Evolutionary conservation across 2,888 invertebrate species (phyloP).

Genomic region (Microplitis deprimator): DNA sequence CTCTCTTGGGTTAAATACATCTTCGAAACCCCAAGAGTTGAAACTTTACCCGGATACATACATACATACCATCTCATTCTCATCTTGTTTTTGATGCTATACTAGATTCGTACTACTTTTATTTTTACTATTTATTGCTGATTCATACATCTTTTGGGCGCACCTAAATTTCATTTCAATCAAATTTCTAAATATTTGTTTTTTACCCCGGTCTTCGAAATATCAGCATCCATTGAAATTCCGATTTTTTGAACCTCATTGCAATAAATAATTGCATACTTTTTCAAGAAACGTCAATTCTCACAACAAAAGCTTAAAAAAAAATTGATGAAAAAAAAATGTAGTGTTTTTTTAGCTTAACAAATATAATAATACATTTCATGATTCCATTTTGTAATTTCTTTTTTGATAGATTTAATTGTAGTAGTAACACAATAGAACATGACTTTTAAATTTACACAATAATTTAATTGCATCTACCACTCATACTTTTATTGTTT

Average conservation of each 20-base stretch:
- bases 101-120: neutral
- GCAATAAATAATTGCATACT: too few species aligned
- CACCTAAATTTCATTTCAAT: neutral
- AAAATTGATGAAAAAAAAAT: neutral
- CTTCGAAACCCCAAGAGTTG: conserved; percentile 25
- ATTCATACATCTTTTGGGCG: neutral
- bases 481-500: conserved; percentile 49
- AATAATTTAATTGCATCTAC: conserved; percentile 49
- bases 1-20: conserved; percentile 40
- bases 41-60: neutral
- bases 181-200: neutral
- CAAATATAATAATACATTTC: neutral
- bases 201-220: too few species aligned
- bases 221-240: too few species aligned
- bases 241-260: too few species aligned
- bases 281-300: too few species aligned
- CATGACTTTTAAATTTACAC: conserved; percentile 51
- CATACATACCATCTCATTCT: neutral
- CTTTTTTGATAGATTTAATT: conserved; percentile 10
- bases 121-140: neutral
- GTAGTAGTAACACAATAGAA: conserved; percentile 44
- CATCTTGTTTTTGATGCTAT: neutral
- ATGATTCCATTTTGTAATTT: conserved; percentile 5
- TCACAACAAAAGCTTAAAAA: neutral
- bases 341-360: neutral